Conservation (phyloP, 2,888 invertebrate species). For the Cephalotes varians region DNA sequence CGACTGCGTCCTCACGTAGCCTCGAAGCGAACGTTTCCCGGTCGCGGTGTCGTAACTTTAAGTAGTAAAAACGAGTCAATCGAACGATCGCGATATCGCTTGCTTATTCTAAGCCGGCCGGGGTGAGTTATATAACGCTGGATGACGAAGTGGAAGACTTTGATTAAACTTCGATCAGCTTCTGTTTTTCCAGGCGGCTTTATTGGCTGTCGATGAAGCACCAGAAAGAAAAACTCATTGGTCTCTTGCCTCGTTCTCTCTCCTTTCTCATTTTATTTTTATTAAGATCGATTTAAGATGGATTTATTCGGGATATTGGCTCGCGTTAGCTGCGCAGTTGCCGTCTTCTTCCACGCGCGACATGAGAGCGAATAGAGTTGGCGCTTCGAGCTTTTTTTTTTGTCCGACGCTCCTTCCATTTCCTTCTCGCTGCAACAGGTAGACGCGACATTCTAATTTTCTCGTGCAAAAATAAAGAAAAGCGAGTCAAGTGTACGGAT, state of each 20-base stretch:
- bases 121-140: slow-evolving; percentile 36
- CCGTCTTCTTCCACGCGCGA: background rate
- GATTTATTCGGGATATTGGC: slow-evolving; percentile 48
- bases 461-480: background rate
- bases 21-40: slow-evolving; percentile 53
- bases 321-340: slow-evolving; percentile 14
- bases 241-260: background rate
- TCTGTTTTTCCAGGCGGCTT: slow-evolving; percentile 40
- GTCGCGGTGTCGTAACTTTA: slow-evolving; percentile 55
- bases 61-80: slow-evolving; percentile 62
- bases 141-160: slow-evolving; percentile 49
- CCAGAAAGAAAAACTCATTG: slow-evolving; percentile 30
- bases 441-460: slow-evolving; percentile 47
- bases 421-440: slow-evolving; percentile 47
- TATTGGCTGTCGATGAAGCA: slow-evolving; percentile 47
- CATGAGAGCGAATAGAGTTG: background rate
- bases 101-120: slow-evolving; percentile 48
- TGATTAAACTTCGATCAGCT: slow-evolving; percentile 55
- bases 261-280: slow-evolving; percentile 29
- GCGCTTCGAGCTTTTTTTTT: background rate
- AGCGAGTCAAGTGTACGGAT: background rate
- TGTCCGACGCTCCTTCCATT: background rate
- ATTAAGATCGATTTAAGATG: slow-evolving; percentile 50
- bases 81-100: slow-evolving; percentile 40
- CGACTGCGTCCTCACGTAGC: slow-evolving; percentile 27